These are phyloP conservation scores for Microplitis manilae DNA, from an alignment of 2,888 invertebrate genomes.

Conservation along the genomic window DNA sequence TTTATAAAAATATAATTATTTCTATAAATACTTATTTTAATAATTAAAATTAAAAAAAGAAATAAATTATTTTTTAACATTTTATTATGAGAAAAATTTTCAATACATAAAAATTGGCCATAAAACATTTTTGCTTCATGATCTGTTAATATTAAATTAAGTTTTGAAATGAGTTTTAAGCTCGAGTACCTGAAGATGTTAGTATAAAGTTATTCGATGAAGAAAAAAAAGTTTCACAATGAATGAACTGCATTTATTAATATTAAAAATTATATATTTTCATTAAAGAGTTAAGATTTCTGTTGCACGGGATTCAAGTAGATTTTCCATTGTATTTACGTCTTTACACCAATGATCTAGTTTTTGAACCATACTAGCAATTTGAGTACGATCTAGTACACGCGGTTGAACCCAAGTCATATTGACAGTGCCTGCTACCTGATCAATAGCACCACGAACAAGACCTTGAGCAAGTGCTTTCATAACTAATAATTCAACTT, in stretches of 20 bases:
- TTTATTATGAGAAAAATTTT: neutral
- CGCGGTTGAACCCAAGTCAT: constrained; percentile 91
- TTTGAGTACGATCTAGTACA: constrained; percentile 81
- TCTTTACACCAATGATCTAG: constrained; percentile 83
- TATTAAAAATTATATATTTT: constrained; percentile 2
- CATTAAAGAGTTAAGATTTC: constrained; percentile 82
- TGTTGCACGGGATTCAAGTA: constrained; percentile 82
- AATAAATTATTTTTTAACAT: neutral
- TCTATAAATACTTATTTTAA: neutral
- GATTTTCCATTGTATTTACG: constrained; percentile 81
- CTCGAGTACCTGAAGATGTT: neutral
- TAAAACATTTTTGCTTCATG: neutral
- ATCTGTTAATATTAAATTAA: neutral
- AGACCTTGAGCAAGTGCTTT: constrained; percentile 95
- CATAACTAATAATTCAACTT: constrained; percentile 97
- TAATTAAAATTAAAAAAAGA: too few species aligned
- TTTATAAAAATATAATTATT: neutral
- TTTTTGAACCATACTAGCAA: constrained; percentile 80
- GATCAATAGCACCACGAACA: constrained; percentile 95
- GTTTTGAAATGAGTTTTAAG: neutral
- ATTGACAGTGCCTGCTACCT: constrained; percentile 83
- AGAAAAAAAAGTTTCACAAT: constrained; percentile 15
- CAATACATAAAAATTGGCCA: neutral
- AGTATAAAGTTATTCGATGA: constrained; percentile 20
- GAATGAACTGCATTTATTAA: neutral